A percentile compares a stretch with the other conserved stretches of the same genome.
phyloP scores from a whole-genome alignment of 37 sponge, comb jelly and placozoan species.

The Ianthella basta region DNA sequence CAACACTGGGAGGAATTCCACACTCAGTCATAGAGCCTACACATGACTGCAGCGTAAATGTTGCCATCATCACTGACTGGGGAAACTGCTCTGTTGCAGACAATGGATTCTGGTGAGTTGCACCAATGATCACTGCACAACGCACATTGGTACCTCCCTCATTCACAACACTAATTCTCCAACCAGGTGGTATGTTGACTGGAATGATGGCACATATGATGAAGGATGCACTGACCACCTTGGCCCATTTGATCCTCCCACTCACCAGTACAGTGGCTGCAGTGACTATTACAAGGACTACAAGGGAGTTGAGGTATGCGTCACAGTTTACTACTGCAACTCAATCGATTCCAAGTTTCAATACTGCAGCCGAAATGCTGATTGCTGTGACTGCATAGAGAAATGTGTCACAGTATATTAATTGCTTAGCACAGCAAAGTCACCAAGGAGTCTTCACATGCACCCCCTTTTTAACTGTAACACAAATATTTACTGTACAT shows the following conservation, averaged over 20 bases:
- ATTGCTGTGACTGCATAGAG: neutral
- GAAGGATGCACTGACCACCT: constrained; percentile 8
- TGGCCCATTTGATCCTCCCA: neutral
- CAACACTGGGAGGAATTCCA: neutral
- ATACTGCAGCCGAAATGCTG: constrained; percentile 11
- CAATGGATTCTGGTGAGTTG: constrained; percentile 6
- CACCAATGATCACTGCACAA: neutral
- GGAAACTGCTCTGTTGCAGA: neutral
- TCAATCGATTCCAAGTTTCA: neutral
- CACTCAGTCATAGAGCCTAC: constrained; percentile 14
- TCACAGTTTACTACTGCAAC: constrained; percentile 31
- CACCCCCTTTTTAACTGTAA: too few relatives aligned
- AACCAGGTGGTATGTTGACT: constrained; percentile 24
- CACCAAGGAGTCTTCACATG: too few relatives aligned
- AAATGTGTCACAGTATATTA: neutral
- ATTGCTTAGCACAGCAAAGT: too few relatives aligned
- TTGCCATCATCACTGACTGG: neutral
- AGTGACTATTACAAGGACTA: neutral
- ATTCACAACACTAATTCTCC: neutral
- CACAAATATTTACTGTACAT: too few relatives aligned
- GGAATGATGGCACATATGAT: neutral
- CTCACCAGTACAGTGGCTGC: neutral
- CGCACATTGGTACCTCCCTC: too few relatives aligned
- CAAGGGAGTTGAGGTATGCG: neutral
- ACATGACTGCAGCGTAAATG: neutral